A percentile compares a stretch with the other conserved stretches of the same genome.
These are phyloP conservation scores for Drosophila aldrichi DNA, from an alignment of 2,888 invertebrate genomes.

Conservation along the genomic window DNA sequence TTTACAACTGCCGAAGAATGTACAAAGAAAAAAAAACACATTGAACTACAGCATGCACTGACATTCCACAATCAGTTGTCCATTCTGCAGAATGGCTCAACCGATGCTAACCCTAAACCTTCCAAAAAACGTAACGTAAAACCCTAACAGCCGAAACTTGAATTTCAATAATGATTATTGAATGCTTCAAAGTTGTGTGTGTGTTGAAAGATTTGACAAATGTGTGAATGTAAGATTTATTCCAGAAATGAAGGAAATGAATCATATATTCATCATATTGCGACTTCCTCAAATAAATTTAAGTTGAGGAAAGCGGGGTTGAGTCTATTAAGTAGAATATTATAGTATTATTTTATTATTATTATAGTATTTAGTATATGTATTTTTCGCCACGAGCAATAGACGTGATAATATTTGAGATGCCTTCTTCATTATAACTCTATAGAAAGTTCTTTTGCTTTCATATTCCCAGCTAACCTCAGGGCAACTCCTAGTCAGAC, in stretches of 20 bases:
- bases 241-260: neutral
- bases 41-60: slow-evolving; percentile 16
- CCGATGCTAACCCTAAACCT: neutral
- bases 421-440: too few species aligned
- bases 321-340: too few species aligned
- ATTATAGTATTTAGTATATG: too few species aligned
- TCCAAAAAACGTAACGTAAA: slow-evolving; percentile 2
- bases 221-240: neutral
- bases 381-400: neutral
- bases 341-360: too few species aligned
- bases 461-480: neutral
- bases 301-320: neutral
- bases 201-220: neutral
- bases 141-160: slow-evolving; percentile 4
- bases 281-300: neutral
- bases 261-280: neutral
- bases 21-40: slow-evolving; percentile 1
- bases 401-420: neutral
- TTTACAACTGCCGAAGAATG: slow-evolving; percentile 8
- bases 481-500: neutral
- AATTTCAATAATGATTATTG: neutral
- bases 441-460: too few species aligned
- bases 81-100: neutral
- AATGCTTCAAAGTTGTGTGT: neutral
- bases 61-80: neutral